phyloP scores from a whole-genome alignment of 2,113 vertebrate species.

The Mionectes macconnelli region DNA sequence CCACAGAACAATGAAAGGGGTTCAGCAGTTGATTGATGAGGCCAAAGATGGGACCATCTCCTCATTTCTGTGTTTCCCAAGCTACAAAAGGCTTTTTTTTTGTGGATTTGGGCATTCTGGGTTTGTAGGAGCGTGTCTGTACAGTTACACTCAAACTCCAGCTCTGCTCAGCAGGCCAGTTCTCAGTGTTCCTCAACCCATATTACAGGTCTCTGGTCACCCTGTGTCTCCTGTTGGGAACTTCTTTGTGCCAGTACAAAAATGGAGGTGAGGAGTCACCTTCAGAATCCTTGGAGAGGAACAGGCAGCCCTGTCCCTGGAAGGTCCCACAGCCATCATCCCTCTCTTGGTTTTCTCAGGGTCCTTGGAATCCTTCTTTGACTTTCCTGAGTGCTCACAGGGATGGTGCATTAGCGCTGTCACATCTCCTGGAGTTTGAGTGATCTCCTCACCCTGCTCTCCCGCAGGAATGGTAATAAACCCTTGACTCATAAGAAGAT shows the following conservation, averaged over 20 bases:
- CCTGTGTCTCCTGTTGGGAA: not conserved
- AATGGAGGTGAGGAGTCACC: not conserved
- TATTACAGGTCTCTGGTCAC: rapidly evolving
- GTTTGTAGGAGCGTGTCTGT: not conserved
- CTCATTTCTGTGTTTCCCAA: not conserved
- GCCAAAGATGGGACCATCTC: not conserved
- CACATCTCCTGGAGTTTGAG: constrained; percentile 4
- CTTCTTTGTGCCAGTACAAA: not conserved
- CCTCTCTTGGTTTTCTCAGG: not conserved
- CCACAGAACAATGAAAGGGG: not conserved
- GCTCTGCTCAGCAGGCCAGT: not conserved
- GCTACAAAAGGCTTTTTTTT: not conserved
- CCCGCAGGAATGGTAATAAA: constrained; percentile 21
- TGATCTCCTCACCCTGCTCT: constrained; percentile 23
- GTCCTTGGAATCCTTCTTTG: not conserved
- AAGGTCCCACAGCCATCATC: not conserved
- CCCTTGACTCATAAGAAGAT: not conserved
- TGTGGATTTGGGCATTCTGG: not conserved
- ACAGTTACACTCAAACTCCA: not conserved
- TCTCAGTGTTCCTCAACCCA: not conserved
- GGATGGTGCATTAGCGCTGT: not conserved
- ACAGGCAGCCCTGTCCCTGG: not conserved
- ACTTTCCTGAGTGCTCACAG: not conserved
- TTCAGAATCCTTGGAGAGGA: not conserved
- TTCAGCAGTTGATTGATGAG: not conserved